These are phyloP conservation scores for Priocnemis perturbator DNA, from an alignment of 2,888 invertebrate species.

Conservation along the genomic window DNA sequence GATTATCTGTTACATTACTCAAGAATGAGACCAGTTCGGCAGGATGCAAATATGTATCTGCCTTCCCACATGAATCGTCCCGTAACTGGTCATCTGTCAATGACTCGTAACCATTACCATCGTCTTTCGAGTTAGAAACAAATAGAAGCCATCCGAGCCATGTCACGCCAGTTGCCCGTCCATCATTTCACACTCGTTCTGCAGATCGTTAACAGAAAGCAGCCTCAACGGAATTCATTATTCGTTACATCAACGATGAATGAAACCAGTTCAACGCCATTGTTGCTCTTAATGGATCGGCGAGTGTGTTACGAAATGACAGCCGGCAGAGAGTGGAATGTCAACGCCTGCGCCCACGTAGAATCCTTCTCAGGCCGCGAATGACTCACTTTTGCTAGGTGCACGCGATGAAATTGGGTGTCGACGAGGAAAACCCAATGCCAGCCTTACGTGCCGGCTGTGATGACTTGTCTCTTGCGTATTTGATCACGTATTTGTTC, in stretches of 20 bases:
- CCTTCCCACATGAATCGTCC: too few species aligned
- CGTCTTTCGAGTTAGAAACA: too few species aligned
- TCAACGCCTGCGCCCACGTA: constrained; percentile 17
- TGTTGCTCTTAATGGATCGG: not conserved
- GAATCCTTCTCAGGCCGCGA: constrained; percentile 18
- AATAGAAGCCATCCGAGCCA: too few species aligned
- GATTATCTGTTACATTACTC: too few species aligned
- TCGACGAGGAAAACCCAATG: constrained; percentile 48
- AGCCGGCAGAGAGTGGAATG: not conserved
- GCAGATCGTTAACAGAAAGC: not conserved
- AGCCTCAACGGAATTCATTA: not conserved
- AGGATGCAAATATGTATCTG: too few species aligned
- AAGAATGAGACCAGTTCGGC: too few species aligned
- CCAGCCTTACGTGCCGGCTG: constrained; percentile 22
- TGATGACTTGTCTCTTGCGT: constrained; percentile 1
- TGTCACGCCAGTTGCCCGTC: too few species aligned
- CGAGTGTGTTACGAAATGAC: constrained; percentile 17
- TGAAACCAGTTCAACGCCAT: constrained; percentile 1
- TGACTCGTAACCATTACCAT: too few species aligned
- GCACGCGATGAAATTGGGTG: constrained; percentile 35
- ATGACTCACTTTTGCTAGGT: constrained; percentile 35
- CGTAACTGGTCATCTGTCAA: too few species aligned
- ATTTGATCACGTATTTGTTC: not conserved
- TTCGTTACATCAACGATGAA: constrained; percentile 1
- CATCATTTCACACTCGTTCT: too few species aligned